A percentile compares a stretch with the other conserved stretches of the same genome.
Evolutionary conservation across 2,888 invertebrate genomes (phyloP).

Genomic region (Proisotoma minuta): DNA sequence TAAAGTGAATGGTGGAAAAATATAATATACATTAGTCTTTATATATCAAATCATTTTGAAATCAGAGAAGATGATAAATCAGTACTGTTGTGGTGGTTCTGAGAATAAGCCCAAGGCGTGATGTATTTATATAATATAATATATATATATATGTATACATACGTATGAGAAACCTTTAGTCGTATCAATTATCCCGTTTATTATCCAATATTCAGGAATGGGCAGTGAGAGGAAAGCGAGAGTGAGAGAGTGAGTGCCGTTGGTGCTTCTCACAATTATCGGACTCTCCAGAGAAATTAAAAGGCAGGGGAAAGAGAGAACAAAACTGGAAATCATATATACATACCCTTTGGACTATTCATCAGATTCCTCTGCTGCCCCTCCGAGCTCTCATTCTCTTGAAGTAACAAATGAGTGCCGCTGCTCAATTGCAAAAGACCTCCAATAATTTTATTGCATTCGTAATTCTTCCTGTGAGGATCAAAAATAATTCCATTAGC

Average conservation of each 20-base stretch:
- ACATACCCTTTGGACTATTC: not conserved
- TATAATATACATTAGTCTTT: too few relatives aligned
- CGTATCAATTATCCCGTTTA: not conserved
- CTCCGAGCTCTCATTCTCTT: conserved; percentile 20
- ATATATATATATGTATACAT: too few relatives aligned
- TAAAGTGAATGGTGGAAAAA: too few relatives aligned
- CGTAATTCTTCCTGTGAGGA: conserved; percentile 18
- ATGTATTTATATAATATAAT: too few relatives aligned
- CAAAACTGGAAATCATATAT: not conserved
- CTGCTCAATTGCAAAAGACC: conserved; percentile 21
- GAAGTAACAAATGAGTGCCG: conserved; percentile 17
- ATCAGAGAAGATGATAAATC: too few relatives aligned
- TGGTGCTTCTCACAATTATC: too few relatives aligned
- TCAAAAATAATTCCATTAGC: not conserved
- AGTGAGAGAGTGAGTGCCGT: too few relatives aligned
- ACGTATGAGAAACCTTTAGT: too few relatives aligned
- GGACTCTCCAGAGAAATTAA: not conserved
- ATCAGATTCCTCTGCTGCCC: not conserved
- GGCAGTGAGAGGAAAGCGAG: too few relatives aligned
- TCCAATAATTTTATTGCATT: conserved; percentile 12
- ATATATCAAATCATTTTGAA: too few relatives aligned
- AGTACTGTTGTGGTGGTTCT: too few relatives aligned
- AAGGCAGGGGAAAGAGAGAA: not conserved
- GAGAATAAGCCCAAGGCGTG: too few relatives aligned
- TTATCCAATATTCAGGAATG: not conserved